phyloP scores from a whole-genome alignment of 1,140 invertebrate genomes.

The Aphelenchoides besseyi region DNA sequence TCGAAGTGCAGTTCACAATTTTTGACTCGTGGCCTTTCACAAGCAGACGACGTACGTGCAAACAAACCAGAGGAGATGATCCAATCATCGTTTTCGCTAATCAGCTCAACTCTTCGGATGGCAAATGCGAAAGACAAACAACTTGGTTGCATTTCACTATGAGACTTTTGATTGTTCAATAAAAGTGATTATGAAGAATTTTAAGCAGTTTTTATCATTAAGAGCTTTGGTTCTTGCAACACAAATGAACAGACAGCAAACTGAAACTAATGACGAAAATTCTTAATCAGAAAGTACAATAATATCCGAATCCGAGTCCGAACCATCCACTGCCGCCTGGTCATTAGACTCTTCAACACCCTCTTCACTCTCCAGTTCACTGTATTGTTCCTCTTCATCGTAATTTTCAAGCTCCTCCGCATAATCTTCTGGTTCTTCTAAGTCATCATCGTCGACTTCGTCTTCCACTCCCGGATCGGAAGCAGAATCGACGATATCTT shows the following conservation, averaged over 20 bases:
- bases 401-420: constrained; percentile 8
- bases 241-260: neutral
- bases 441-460: neutral
- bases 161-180: neutral
- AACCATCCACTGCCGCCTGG: neutral
- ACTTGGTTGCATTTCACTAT: neutral
- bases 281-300: too few relatives aligned
- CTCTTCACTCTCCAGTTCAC: constrained; percentile 2
- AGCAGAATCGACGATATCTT: constrained; percentile 3
- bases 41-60: too few relatives aligned
- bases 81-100: too few relatives aligned
- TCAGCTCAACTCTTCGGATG: too few relatives aligned
- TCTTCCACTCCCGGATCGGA: too few relatives aligned
- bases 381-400: neutral
- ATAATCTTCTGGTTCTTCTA: neutral
- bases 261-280: neutral
- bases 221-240: too few relatives aligned
- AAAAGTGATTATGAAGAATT: too few relatives aligned
- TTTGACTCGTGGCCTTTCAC: too few relatives aligned
- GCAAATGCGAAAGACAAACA: too few relatives aligned
- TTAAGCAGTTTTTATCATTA: too few relatives aligned
- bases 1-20: too few relatives aligned
- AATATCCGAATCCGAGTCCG: constrained; percentile 16
- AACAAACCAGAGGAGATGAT: too few relatives aligned
- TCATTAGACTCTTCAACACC: neutral